A percentile compares a stretch with the other conserved stretches of the same genome.
Evolutionary conservation across 2,113 vertebrate species (phyloP).

Genomic region (Strix uralensis): DNA sequence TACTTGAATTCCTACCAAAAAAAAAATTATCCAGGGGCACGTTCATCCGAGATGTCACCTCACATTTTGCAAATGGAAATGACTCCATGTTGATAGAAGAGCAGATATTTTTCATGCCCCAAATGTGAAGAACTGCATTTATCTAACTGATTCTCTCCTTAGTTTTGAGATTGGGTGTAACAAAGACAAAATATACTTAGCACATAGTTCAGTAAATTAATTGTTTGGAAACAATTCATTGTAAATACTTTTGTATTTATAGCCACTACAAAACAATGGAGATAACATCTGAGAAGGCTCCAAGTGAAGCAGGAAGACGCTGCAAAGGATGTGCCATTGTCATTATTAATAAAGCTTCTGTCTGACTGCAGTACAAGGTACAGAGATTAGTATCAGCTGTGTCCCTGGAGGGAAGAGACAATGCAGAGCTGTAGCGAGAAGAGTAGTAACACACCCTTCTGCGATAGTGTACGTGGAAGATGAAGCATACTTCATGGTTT

Average conservation of each 20-base stretch:
- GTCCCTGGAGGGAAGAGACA: conserved; percentile 38
- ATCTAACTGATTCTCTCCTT: neutral
- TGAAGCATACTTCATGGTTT: neutral
- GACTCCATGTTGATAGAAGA: neutral
- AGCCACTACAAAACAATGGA: conserved; percentile 50
- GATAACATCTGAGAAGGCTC: conserved; percentile 63
- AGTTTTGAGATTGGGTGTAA: neutral
- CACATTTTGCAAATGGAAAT: neutral
- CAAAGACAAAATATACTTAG: conserved; percentile 19
- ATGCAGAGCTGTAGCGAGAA: neutral
- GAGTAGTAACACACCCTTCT: neutral
- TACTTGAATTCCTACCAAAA: neutral
- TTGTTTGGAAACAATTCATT: conserved; percentile 44
- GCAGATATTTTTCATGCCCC: neutral
- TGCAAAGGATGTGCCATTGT: conserved; percentile 58
- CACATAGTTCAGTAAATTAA: conserved; percentile 40
- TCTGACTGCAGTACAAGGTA: conserved; percentile 28
- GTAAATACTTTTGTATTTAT: conserved; percentile 55
- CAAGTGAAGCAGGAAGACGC: conserved; percentile 52
- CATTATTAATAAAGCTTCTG: conserved; percentile 50
- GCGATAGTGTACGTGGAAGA: neutral
- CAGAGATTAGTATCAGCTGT: conserved; percentile 48
- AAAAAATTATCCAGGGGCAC: neutral
- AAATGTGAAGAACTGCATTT: neutral
- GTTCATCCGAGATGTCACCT: neutral